phyloP scores from a whole-genome alignment of 2,113 vertebrate species.

The Chelonoidis abingdonii region DNA sequence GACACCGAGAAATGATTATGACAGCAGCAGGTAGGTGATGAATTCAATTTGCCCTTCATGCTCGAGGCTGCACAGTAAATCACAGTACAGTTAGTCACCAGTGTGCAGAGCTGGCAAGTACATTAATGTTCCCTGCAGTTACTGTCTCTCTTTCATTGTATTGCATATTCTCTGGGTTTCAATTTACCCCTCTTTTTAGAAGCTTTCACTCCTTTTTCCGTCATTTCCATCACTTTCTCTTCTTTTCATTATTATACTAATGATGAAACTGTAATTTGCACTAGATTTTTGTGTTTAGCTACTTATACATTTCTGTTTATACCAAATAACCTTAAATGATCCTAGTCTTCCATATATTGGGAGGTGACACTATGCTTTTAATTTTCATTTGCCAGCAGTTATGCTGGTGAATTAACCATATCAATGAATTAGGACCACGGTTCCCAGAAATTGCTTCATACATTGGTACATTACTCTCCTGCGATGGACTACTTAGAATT shows the following conservation, averaged over 20 bases:
- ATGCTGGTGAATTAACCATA: background rate
- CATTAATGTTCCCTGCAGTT: background rate
- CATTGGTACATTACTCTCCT: background rate
- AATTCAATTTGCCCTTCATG: constrained; percentile 5
- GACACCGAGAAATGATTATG: constrained; percentile 21
- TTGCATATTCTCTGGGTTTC: background rate
- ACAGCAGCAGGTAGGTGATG: background rate
- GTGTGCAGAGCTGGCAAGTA: background rate
- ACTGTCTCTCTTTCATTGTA: constrained; percentile 1
- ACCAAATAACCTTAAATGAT: background rate
- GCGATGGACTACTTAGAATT: background rate
- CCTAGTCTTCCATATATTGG: background rate
- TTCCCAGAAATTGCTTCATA: background rate
- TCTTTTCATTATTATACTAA: background rate
- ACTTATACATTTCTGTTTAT: background rate
- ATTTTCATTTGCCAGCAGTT: background rate
- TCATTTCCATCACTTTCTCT: constrained; percentile 19
- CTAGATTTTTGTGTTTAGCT: background rate
- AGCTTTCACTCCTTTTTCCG: background rate
- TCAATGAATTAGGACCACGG: background rate
- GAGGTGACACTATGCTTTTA: background rate
- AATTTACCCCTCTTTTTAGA: background rate
- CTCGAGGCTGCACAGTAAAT: constrained; percentile 26
- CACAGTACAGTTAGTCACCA: constrained; percentile 17
- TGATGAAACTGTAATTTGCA: background rate